Conservation (phyloP, 2,888 invertebrate genomes). For the Cephus sareptanus region DNA sequence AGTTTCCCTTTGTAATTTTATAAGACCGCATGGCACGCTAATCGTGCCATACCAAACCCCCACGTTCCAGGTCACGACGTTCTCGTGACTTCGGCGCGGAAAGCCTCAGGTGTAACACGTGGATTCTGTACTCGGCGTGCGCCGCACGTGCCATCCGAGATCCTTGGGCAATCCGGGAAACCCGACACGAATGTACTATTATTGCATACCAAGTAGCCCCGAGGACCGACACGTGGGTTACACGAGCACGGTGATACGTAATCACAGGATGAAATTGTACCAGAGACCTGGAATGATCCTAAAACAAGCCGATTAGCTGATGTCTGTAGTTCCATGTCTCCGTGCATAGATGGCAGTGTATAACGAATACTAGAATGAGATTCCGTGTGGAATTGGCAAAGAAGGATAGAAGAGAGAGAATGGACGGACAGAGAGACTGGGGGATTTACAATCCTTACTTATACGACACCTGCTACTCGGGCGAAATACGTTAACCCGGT, state of each 20-base stretch:
- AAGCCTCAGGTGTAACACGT: neutral
- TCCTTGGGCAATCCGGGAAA: neutral
- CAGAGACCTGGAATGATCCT: neutral
- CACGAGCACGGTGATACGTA: neutral
- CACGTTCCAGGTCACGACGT: neutral
- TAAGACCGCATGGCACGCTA: neutral
- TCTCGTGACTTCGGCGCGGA: neutral
- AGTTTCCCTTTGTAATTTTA: conserved; percentile 18
- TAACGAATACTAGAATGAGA: neutral
- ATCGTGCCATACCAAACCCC: neutral
- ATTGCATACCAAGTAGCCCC: neutral
- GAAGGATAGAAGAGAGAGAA: neutral
- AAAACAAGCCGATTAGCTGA: neutral
- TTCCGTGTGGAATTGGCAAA: neutral
- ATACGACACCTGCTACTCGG: neutral
- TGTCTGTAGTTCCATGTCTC: neutral
- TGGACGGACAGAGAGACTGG: neutral
- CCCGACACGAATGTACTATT: neutral
- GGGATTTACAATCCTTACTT: neutral
- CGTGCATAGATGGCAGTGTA: neutral
- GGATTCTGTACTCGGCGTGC: neutral
- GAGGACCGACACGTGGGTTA: neutral
- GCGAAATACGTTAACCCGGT: neutral
- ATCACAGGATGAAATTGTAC: neutral
- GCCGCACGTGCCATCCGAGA: neutral